Percentiles rank a stretch among this genome's conserved stretches.
phyloP scores from a whole-genome alignment of 2,888 invertebrate genomes.

The Sceliomorpha sp. region DNA sequence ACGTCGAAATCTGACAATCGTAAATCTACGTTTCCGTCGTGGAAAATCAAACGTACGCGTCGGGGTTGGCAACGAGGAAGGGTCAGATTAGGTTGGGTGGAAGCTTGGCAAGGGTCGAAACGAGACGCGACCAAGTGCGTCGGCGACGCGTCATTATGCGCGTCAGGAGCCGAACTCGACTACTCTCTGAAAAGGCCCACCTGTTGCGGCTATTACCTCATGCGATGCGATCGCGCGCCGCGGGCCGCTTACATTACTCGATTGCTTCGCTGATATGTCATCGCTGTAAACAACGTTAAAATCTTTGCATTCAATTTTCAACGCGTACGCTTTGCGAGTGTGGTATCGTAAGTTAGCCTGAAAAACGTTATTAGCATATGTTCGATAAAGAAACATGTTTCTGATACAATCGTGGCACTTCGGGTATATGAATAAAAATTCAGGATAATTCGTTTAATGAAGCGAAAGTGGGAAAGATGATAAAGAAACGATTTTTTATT shows the following conservation, averaged over 20 bases:
- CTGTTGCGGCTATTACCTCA: slow-evolving; percentile 69
- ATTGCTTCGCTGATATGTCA: slow-evolving; percentile 51
- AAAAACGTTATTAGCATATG: slow-evolving; percentile 1
- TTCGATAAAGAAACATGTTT: no score
- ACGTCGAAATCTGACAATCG: no score
- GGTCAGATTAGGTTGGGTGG: slow-evolving; percentile 32
- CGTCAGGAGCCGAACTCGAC: slow-evolving; percentile 60
- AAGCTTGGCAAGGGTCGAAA: slow-evolving; percentile 40
- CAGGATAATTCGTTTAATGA: no score
- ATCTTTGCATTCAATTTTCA: slow-evolving; percentile 39
- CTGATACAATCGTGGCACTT: no score
- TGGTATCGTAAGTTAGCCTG: slow-evolving; percentile 5
- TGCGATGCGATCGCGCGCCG: slow-evolving; percentile 49
- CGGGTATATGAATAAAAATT: no score
- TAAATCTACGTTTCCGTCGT: no score
- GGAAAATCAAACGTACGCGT: slow-evolving; percentile 40
- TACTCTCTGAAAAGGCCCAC: slow-evolving; percentile 70
- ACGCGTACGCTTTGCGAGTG: slow-evolving; percentile 12
- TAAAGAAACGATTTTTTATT: no score
- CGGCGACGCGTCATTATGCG: slow-evolving; percentile 58
- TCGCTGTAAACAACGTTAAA: slow-evolving; percentile 52
- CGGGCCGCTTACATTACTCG: slow-evolving; percentile 46
- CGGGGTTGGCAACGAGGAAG: slow-evolving; percentile 4
- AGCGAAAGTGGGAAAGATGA: no score
- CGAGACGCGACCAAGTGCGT: slow-evolving; percentile 25